Evolutionary conservation across 1,140 invertebrate genomes (phyloP), one percentile per base, ranked within the genome.

Genomic region (Maconellicoccus hirsutus): DNA sequence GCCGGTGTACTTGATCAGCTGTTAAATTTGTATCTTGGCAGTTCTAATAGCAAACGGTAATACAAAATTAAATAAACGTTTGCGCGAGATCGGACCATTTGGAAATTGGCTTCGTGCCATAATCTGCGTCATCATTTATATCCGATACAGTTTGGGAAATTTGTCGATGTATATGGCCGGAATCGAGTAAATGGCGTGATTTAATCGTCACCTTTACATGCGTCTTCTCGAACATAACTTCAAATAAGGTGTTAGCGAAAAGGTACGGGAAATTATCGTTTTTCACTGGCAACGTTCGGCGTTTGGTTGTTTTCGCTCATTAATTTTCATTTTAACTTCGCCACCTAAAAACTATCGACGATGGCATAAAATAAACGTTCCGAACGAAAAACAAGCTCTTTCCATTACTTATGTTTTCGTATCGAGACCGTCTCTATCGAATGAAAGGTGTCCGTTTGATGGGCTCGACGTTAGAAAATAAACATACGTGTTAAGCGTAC

Each of bases 21-120:
- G 42, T 52, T 52, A 52, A 52, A 52, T 52, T 52, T 52, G 42
- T 52, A 52, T 52, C 42, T 52, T 52, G 42, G 42, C 42, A 52
- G 42, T 52, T 52, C 16, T 52, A 52, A 52, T 52, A 52, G 42
- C 42, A 16, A 52, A 52, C 42, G 42, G n/a, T 52, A 52, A 52
- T 52, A 52, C 6, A 16, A 52, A 52, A 52, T 52, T 52, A 52
- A 52, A 52, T 52, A 16, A 16, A 52, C 42, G 42, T 16, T 16
- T 33, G 29, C 29, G 29, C 29, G 12, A 33, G 12, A 33, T 33
- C 29, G 42, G 42, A 14, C 42, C 42, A 52, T 16, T 52, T 52
- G 12, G 2, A 19, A 52, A 52, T 52, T 52, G 42, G 42, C 42
- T 16, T 3, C 6, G 12, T 19, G 42, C 42, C 42, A 52, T 52